Evolutionary conservation across 2,113 vertebrate genomes (phyloP).

Genomic region (Beaufortia kweichowensis): DNA sequence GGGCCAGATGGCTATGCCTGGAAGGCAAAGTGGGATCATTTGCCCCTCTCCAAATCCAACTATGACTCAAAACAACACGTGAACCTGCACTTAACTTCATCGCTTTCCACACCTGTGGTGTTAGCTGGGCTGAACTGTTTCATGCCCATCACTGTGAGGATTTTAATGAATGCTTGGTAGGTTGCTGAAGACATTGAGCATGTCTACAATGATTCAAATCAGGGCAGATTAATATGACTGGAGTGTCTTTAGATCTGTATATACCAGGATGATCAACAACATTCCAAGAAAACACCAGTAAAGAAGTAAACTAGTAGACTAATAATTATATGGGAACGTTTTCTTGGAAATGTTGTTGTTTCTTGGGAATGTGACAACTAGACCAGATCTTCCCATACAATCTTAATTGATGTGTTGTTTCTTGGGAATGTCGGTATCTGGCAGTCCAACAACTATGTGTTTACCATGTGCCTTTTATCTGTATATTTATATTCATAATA

Average conservation of each 20-base stretch:
- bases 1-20: constrained; percentile 51
- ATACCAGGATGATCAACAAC: neutral
- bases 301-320: neutral
- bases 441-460: too few species aligned
- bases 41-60: constrained; percentile 35
- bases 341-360: too few species aligned
- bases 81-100: neutral
- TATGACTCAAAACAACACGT: constrained; percentile 9
- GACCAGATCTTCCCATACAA: too few species aligned
- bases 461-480: neutral
- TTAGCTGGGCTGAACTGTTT: neutral
- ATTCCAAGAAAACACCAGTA: neutral
- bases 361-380: too few species aligned
- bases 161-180: constrained; percentile 34
- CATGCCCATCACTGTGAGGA: neutral
- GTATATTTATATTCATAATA: neutral
- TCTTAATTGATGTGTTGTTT: too few species aligned
- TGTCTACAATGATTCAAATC: constrained; percentile 6
- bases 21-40: constrained; percentile 12
- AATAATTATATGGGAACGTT: too few species aligned
- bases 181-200: neutral
- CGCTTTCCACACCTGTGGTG: constrained; percentile 19
- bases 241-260: too few species aligned
- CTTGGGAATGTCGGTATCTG: too few species aligned
- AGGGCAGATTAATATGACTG: neutral